Conservation (phyloP, 2,113 vertebrate genomes). For the Callocephalon fimbriatum region DNA sequence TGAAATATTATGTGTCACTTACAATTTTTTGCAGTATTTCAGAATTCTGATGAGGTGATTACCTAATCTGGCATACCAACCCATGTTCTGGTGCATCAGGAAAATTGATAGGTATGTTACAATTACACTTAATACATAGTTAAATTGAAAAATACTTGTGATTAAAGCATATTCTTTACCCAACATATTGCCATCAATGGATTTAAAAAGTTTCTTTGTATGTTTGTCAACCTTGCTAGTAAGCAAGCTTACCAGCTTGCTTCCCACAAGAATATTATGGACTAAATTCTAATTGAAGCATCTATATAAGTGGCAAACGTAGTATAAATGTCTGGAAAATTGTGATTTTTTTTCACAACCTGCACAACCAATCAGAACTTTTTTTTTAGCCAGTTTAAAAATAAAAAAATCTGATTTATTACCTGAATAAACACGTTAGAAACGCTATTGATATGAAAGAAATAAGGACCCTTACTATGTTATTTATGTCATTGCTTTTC, state of each 20-base stretch:
- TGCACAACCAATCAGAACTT: not conserved
- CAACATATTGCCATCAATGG: not conserved
- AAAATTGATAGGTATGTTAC: not conserved
- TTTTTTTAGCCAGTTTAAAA: not conserved
- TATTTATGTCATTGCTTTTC: conserved; percentile 31
- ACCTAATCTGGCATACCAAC: not conserved
- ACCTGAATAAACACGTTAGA: not conserved
- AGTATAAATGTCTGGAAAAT: not conserved
- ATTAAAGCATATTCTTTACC: not conserved
- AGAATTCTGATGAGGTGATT: not conserved
- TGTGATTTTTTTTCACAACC: not conserved
- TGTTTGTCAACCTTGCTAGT: not conserved
- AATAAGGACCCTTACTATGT: conserved; percentile 11
- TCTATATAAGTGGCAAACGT: not conserved
- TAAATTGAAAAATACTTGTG: not conserved
- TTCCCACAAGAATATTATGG: not conserved
- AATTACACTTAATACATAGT: not conserved
- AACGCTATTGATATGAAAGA: conserved; percentile 26
- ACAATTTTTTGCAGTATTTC: not conserved
- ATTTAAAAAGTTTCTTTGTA: not conserved
- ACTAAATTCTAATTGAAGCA: not conserved
- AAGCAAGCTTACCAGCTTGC: not conserved
- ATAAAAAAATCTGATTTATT: not conserved
- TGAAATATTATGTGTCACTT: not conserved
- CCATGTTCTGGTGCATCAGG: not conserved